These are phyloP conservation scores for Microvelia longipes DNA, from an alignment of 1,140 invertebrate genomes.

Conservation along the genomic window DNA sequence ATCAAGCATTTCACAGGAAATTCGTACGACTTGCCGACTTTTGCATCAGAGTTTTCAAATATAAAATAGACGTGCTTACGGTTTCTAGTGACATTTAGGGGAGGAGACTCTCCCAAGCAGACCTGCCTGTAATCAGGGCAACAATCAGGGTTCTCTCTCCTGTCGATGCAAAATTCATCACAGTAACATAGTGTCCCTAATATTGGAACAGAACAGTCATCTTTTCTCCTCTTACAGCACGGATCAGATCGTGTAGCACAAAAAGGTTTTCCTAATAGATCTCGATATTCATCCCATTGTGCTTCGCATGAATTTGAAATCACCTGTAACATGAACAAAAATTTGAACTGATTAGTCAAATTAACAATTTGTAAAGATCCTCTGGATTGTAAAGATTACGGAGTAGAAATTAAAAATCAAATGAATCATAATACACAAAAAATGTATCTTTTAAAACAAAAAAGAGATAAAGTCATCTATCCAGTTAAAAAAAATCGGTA, in stretches of 20 bases:
- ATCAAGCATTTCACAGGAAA: too few relatives aligned
- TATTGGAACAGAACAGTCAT: constrained; percentile 60
- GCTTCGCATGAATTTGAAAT: not conserved
- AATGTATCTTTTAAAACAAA: too few relatives aligned
- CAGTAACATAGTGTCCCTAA: constrained; percentile 75
- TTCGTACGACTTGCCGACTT: too few relatives aligned
- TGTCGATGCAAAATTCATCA: constrained; percentile 70
- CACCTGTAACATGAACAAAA: not conserved
- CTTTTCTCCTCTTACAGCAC: constrained; percentile 53
- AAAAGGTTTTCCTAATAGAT: constrained; percentile 16
- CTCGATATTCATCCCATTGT: not conserved
- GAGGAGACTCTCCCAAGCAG: constrained; percentile 39
- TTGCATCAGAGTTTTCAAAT: too few relatives aligned
- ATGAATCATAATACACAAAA: too few relatives aligned
- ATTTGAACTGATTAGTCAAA: too few relatives aligned
- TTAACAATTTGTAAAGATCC: too few relatives aligned
- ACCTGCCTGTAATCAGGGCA: constrained; percentile 70
- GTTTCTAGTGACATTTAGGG: not conserved
- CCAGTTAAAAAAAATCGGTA: too few relatives aligned
- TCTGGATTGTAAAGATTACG: too few relatives aligned
- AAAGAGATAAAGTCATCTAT: too few relatives aligned
- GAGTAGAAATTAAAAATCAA: too few relatives aligned
- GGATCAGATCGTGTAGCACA: constrained; percentile 25
- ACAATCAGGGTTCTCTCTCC: constrained; percentile 48
- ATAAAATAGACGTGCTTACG: not conserved